Base-by-base conservation (phyloP, 1,140 invertebrate species). In the Metaphire vulgaris region DNA sequence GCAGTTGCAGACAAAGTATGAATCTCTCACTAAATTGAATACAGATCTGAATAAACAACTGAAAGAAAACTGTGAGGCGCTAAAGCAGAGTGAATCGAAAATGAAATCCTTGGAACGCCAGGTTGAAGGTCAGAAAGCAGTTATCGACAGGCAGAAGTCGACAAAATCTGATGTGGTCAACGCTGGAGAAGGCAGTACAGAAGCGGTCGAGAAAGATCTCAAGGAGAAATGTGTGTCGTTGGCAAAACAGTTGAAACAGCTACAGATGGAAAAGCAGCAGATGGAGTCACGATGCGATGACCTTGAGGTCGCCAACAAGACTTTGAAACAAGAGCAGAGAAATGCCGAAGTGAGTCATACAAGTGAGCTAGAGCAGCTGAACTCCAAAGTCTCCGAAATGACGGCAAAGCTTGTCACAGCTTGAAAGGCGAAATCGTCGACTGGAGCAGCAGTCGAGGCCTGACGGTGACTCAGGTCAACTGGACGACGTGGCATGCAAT, bases 41-140 rank as follows among this genome's bases (percentile, higher is more conserved):
- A 68, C 79, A 56, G 79, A 81, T 26, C 70, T 83, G 68, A 81
- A 84, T 69, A 75, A 77, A 72, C 77, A 81, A 32, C 74, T 83
- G 26, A 72, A 79, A 33, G 77, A 74, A 68, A 75, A 82, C 29
- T 77, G 82, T 75, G 76, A 77, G 1, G 34, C 77, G 15, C 26
- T 41, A 6, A 76, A 74, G 69, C 33, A 32, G 29, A 34, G 41
- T 30, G 69, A 76, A 26, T 32, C 41, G 28, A 29, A 74, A 26
- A 30, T 76, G 28, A 26, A 41, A 12, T n/a, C 70, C 14, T 32
- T 73, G 12, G 33, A 73, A n/a, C 2, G 12, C 56, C 26, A 33
- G 64, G n/a, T 28, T 64, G 64, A 34, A 66, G 31, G 6, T 32
- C 2, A 32, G 29, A 21, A 33, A 68, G 16, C 67, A 33, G 64